Evolutionary conservation across 2,113 vertebrate species (phyloP), one percentile per base, ranked within the genome.

Genomic region (Pangasianodon gigas): DNA sequence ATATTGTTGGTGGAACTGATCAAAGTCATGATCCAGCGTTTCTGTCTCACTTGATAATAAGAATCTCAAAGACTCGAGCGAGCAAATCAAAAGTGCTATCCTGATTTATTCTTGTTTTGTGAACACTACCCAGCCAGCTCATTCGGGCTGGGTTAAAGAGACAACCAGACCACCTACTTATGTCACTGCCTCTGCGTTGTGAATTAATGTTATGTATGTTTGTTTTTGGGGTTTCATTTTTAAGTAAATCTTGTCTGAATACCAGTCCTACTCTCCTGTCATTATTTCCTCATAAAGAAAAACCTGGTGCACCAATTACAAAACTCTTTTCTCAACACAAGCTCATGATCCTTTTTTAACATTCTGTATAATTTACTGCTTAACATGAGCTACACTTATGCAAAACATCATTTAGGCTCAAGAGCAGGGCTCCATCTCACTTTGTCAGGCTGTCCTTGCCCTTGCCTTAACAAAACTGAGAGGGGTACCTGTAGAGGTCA

Each of bases 101-200:
- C 18, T 37, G 65, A 21, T 69, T 69, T 69, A 19, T 16, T 85
- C 6, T 26, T 4, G 58, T 51, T 67, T 71, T 19, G 46, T 32
- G n/a, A 69, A 67, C 37, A 19, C 3, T 82, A 21, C 80, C 51
- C n/a, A 82, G 52, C 29, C 54, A 11, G n/a, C 19, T 60, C 32
- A 6, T 60, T 60, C 10, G 10, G 10, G 19, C 37, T 14, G 37
- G 54, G 32, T 67, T 21, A 83, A 54, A 29, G 87, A 91, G 89
- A 89, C 90, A 91, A 92, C 92, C 93, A 90, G 93, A 92, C 92
- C 93, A 93, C 92, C 94, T 93, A 90, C 87, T 93, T 71, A 91
- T 92, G 88, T 32, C 93, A 93, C 94, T 95, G 94, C 94, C 93
- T 95, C 94, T 93, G 93, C n/a, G 26, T 79, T 86, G 82, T 95